Conservation (phyloP, 2,797 vertebrate species). For the Bucorvus abyssinicus region DNA sequence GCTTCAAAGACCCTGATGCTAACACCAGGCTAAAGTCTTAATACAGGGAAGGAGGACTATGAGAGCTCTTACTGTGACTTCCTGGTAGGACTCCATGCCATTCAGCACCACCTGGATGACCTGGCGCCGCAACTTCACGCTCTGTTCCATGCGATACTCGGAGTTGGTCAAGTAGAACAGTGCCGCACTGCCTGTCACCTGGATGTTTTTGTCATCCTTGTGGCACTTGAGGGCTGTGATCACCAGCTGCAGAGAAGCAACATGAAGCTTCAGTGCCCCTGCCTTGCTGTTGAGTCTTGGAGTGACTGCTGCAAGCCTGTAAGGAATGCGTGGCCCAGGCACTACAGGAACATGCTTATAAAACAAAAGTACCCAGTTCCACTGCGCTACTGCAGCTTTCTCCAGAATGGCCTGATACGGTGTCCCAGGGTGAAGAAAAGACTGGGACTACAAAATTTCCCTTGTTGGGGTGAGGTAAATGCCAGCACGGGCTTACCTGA, state of each 20-base stretch:
- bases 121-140: conserved; percentile 86
- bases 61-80: conserved; percentile 88
- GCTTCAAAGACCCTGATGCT: not conserved
- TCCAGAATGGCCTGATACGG: not conserved
- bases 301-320: not conserved
- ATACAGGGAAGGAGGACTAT: not conserved
- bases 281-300: not conserved
- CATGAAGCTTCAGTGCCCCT: not conserved
- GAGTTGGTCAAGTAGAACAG: conserved; percentile 97
- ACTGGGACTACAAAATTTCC: not conserved
- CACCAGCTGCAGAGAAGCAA: conserved; percentile 83
- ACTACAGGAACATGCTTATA: not conserved
- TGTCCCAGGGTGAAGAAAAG: not conserved
- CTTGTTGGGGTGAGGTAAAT: not conserved
- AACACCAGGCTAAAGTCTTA: not conserved
- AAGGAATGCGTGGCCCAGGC: not conserved
- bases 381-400: not conserved
- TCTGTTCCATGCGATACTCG: conserved; percentile 93
- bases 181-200: conserved; percentile 93
- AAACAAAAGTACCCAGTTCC: not conserved
- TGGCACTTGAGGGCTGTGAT: conserved; percentile 94
- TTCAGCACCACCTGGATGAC: conserved; percentile 97
- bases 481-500: conserved; percentile 75
- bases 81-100: conserved; percentile 98
- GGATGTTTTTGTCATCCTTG: conserved; percentile 96